phyloP scores from a whole-genome alignment of 2,888 invertebrate species.

The Drosophila gaucha region DNA sequence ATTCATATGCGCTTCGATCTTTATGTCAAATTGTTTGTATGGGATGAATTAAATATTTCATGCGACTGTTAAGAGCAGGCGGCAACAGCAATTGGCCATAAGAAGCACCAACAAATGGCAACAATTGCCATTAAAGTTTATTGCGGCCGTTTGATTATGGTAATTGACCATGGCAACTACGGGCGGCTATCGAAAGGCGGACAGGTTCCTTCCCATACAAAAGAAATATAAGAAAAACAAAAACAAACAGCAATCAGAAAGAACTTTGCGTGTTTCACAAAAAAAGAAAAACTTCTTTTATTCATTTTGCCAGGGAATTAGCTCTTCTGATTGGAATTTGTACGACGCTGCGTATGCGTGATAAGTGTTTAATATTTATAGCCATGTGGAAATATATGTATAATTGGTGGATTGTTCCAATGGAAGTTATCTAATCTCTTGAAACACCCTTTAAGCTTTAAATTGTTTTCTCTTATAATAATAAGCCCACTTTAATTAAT shows the following conservation, averaged over 20 bases:
- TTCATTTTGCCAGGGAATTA: slow-evolving; percentile 12
- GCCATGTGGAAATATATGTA: too few relatives aligned
- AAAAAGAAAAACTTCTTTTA: not conserved
- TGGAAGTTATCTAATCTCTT: too few relatives aligned
- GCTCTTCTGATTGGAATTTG: slow-evolving; percentile 21
- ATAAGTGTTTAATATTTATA: not conserved
- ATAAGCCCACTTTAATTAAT: not conserved
- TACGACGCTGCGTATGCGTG: slow-evolving; percentile 24
- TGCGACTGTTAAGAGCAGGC: slow-evolving; percentile 38
- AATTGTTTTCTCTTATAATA: too few relatives aligned
- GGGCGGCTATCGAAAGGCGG: slow-evolving; percentile 11
- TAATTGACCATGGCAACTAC: slow-evolving; percentile 52
- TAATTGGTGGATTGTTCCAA: too few relatives aligned
- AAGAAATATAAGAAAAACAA: too few relatives aligned
- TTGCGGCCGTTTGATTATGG: slow-evolving; percentile 50
- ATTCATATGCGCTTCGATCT: slow-evolving; percentile 46
- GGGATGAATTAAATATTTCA: slow-evolving; percentile 66
- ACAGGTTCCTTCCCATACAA: not conserved
- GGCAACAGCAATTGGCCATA: slow-evolving; percentile 8
- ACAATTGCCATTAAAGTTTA: slow-evolving; percentile 58
- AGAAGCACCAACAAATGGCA: slow-evolving; percentile 28
- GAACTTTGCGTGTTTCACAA: too few relatives aligned
- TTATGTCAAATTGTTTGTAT: slow-evolving; percentile 50
- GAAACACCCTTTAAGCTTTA: too few relatives aligned
- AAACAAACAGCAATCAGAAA: too few relatives aligned